Base-by-base conservation (phyloP, 2,113 vertebrate species). In the Cheilinus undulatus region DNA sequence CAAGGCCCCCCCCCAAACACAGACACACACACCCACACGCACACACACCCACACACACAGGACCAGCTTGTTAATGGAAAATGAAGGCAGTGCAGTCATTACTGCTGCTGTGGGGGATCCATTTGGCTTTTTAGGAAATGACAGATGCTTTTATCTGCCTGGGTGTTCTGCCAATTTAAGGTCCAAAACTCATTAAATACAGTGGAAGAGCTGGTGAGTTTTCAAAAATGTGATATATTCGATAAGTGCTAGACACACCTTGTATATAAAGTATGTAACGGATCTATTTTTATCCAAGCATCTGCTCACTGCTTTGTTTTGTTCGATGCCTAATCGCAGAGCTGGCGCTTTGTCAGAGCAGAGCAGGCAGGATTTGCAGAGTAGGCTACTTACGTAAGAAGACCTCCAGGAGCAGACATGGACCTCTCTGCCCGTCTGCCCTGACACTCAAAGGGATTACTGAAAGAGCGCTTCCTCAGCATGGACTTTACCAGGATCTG, bases 401-500 rank as follows among this genome's bases (percentile, higher is more conserved):
- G 86, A 84, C 93, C 96, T 90, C 96, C 96, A 1, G 97, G 96
- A 24, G 96, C 96, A 51, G 97, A 98, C 96, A 97, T 96, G 71
- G 97, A 98, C 20, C 96, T 91, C 85, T 95, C 95, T 17, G 96
- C 95, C 64, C 94, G 89, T 46, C 95, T 91, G 4, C 77, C 73
- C 46, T 93, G 93, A 46, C 81, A 85, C 86, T 99, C 97, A 3
- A 98, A 99, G 0, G 97, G 97, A 78, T 99, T 98, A 60, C 96
- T 92, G 83, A 99, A 99, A 63, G 97, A 99, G 6, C 97, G 96
- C 74, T 99, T 99, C 57, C 97, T 94, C 24, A 99, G 89, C 97
- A 99, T 99, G 75, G 96, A 94, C 89, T 99, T 99, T 65, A 99
- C 97, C 20, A 98, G 90, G 86, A 99, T 99, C 97, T 99, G 86